Conservation (phyloP, 2,113 vertebrate species). For the Seriola rivoliana region DNA sequence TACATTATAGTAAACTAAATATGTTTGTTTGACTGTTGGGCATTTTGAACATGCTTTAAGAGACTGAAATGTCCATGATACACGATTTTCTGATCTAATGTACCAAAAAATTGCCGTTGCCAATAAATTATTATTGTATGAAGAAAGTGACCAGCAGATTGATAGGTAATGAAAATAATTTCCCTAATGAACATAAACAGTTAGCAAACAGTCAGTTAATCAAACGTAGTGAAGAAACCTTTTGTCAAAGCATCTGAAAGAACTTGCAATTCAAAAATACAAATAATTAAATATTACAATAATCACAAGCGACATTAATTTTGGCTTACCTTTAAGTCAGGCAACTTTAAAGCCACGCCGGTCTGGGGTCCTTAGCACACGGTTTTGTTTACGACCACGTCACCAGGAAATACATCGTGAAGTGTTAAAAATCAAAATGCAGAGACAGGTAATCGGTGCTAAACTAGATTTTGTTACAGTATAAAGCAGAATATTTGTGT, state of each 20-base stretch:
- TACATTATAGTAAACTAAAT: neutral
- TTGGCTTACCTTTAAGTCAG: constrained; percentile 40
- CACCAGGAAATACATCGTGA: constrained; percentile 60
- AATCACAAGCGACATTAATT: neutral
- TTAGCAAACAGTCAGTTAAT: neutral
- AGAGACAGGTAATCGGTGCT: constrained; percentile 49
- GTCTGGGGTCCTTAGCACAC: constrained; percentile 62
- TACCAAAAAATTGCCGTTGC: neutral
- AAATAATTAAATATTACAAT: neutral
- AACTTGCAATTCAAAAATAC: neutral
- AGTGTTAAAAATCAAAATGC: constrained; percentile 57
- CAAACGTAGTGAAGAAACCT: neutral
- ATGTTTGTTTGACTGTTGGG: neutral
- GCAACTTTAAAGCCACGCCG: constrained; percentile 44
- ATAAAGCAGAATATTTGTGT: neutral
- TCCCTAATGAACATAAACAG: neutral
- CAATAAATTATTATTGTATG: neutral
- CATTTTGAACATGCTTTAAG: neutral
- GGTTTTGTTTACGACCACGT: constrained; percentile 74
- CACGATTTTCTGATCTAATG: neutral
- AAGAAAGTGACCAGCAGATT: neutral
- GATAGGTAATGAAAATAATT: neutral
- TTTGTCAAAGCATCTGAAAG: neutral
- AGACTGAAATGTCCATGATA: neutral
- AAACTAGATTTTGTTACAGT: neutral